These are phyloP conservation scores for Zoanthus solanderi DNA, from an alignment of 92 coral and sea anemone species.

Conservation along the genomic window DNA sequence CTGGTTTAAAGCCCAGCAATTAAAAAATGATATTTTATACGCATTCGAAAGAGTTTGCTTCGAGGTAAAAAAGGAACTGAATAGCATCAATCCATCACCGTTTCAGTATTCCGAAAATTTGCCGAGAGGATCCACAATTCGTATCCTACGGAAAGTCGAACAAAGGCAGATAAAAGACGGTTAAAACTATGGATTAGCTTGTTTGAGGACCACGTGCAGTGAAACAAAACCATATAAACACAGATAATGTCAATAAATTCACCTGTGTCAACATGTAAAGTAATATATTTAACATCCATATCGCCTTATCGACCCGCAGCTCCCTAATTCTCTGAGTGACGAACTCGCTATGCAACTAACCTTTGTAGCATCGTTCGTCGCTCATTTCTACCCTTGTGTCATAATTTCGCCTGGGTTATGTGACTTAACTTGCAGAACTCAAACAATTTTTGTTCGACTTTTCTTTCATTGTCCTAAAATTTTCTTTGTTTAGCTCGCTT, in stretches of 20 bases:
- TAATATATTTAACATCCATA: conserved; percentile 23
- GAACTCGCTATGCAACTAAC: background rate
- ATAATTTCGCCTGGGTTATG: background rate
- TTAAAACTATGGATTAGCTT: conserved; percentile 18
- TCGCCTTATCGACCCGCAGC: conserved; percentile 16
- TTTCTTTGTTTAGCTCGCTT: background rate
- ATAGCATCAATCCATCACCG: background rate
- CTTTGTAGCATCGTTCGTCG: background rate
- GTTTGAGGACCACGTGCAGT: conserved; percentile 28
- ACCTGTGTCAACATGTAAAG: conserved; percentile 35
- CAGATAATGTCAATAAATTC: conserved; percentile 29
- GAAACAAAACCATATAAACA: conserved; percentile 42
- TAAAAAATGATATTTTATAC: background rate
- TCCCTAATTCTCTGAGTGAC: background rate
- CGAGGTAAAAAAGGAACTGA: background rate
- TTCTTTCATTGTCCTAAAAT: conserved; percentile 9
- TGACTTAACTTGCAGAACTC: background rate
- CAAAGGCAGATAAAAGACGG: background rate
- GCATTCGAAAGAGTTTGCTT: background rate
- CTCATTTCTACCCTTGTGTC: background rate
- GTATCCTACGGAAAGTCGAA: background rate
- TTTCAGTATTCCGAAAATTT: background rate
- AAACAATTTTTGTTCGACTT: background rate
- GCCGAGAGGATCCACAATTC: background rate
- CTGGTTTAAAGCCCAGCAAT: conserved; percentile 21